Percentiles rank a stretch among this genome's conserved stretches.
These are phyloP conservation scores for Xestia ashworthii DNA, from an alignment of 2,888 invertebrate genomes.

Conservation along the genomic window DNA sequence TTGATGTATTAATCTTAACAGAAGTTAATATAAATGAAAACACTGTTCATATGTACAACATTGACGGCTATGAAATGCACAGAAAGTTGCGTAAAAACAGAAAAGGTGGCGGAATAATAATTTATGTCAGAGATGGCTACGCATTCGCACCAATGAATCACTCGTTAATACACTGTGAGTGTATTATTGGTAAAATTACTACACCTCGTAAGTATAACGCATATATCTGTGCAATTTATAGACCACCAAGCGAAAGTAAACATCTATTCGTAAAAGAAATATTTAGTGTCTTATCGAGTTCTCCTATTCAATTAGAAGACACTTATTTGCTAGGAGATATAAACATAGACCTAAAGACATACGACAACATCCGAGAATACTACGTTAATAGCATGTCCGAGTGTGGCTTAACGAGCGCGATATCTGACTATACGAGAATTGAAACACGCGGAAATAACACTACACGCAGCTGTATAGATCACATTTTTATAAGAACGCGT, in stretches of 20 bases:
- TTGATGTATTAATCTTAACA: too few relatives aligned
- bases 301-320: not conserved
- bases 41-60: too few relatives aligned
- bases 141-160: too few relatives aligned
- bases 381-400: conserved; percentile 2
- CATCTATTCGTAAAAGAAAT: conserved; percentile 8
- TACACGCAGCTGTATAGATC: not conserved
- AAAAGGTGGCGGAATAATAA: too few relatives aligned
- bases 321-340: conserved; percentile 1
- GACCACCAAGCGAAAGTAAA: conserved; percentile 2
- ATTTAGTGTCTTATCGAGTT: not conserved
- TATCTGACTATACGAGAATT: not conserved
- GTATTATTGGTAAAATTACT: too few relatives aligned
- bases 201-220: not conserved
- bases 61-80: too few relatives aligned
- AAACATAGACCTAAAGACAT: not conserved
- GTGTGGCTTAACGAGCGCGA: conserved; percentile 5
- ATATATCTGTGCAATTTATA: not conserved
- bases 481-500: not conserved
- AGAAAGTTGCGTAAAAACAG: too few relatives aligned
- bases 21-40: too few relatives aligned
- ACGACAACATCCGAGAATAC: not conserved
- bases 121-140: too few relatives aligned
- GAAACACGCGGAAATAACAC: not conserved
- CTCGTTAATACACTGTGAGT: not conserved